These are phyloP conservation scores for Aegypius monachus DNA, from an alignment of 2,113 vertebrate species.

Conservation along the genomic window DNA sequence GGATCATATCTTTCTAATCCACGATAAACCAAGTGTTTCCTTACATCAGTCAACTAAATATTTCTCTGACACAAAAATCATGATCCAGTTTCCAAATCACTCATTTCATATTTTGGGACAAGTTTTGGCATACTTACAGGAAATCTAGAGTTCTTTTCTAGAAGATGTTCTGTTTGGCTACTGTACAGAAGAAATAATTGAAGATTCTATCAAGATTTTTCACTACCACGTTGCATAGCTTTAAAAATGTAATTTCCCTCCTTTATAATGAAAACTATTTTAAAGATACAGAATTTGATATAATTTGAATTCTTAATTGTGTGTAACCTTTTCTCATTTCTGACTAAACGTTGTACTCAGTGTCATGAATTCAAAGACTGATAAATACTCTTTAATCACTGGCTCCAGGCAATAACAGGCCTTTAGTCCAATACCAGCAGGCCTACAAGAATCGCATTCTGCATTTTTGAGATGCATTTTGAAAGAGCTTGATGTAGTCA, in stretches of 20 bases:
- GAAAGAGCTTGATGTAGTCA: background rate
- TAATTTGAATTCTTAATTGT: background rate
- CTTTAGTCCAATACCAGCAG: background rate
- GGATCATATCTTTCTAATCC: background rate
- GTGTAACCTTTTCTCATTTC: background rate
- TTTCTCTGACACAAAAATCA: background rate
- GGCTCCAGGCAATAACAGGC: background rate
- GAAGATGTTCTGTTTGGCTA: background rate
- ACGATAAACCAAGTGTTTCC: background rate
- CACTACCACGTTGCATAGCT: background rate
- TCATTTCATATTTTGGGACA: background rate
- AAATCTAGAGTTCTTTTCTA: background rate
- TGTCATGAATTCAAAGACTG: background rate
- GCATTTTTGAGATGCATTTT: background rate
- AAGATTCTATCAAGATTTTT: background rate
- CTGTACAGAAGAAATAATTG: background rate
- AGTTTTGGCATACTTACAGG: background rate
- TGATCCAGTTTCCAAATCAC: background rate
- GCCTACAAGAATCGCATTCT: background rate
- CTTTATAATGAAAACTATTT: background rate
- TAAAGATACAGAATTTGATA: background rate
- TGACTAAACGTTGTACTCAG: background rate
- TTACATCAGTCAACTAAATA: background rate
- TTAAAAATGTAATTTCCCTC: background rate
- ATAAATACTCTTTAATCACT: background rate